Evolutionary conservation across 2,797 vertebrate genomes (phyloP), one percentile per base, ranked within the genome.

Genomic region (Myotis daubentonii): DNA sequence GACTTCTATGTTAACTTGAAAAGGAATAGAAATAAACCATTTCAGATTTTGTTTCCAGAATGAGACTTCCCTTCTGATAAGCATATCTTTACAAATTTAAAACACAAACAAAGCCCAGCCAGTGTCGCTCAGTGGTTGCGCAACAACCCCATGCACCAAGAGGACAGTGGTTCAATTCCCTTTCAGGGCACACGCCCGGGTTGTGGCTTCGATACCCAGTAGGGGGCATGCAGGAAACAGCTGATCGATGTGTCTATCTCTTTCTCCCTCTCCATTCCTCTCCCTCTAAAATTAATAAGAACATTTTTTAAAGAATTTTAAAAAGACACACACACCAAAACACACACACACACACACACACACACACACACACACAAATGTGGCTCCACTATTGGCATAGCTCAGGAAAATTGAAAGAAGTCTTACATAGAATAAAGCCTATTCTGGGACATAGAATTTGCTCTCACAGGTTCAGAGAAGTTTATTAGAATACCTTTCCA

Each of bases 11-110:
- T 65, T 89, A 80, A 70, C 23, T 89, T 86, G 30, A 44, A 95
- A 89, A 81, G 10, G 10, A 66, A 80, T 8, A 84, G 23, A 94
- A 65, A 71, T 55, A 84, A 85, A 49, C 78, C 33, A 41, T 71
- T 89, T 74, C n/a, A 74, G n/a, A 79, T 78, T 86, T 87, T 93
- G 17, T 75, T 94, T 79, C 8, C 23, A 84, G 62, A 85, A 30
- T 33, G 28, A 84, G 11, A 47, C 1, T 78, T 76, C 17, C 60
- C 23, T 75, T 76, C 53, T 49, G 7, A 72, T 65, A 57, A 13
- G 17, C 17, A 47, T 76, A 79, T 38, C 38, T 22, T 70, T 33
- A 55, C 28, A 83, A 80, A 68, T 83, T 84, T 66, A 71, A n/a
- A 92, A 65, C 13, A 71, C 23, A 68, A 65, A 71, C 23, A 66